Evolutionary conservation across 37 sponge, comb jelly and placozoan genomes (phyloP), one percentile per base, ranked within the genome.

Genomic region (Cladorhizidae sp.): DNA sequence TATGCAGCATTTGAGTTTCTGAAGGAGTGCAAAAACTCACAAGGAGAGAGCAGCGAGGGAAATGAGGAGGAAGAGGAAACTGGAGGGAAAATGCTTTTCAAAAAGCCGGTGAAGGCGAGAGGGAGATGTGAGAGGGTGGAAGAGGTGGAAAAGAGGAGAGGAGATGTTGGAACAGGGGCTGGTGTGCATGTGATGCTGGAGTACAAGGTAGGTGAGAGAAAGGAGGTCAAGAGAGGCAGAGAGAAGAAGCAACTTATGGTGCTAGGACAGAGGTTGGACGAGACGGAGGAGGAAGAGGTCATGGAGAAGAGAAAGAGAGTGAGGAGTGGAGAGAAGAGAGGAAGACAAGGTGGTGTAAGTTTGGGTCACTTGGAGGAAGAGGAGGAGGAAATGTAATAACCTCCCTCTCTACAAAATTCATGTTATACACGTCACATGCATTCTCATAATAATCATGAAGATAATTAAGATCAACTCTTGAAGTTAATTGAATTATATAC

Each of bases 1-100:
- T 40, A 40, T 42, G 85, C 70, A 57, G 89, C 89, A 3, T 72
- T 80, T 74, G 65, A 79, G 69, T 83, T 89, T 35, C 68, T 89
- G 51, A 59, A 70, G 14, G 77, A 88, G 38, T 26, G 77, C 18
- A 68, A 73, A 33, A 62, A 86, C 7, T 23, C 1, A 42, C 12
- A 15, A 39, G 14, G 45, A 71, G 14, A 26, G 3, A 41, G 71
- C 1, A 71, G 45, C 17, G 45, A 43, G 21, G 42, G 45, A 2
- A 14, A 43, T 43, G 49, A 11, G 22, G 41, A 29, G 32, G 57
- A 65, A 40, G 72, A 41, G 23, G 77, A 52, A 63, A 23, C 61
- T 43, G 77, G 52, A 50, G 70, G 22, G 31, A 41, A 32, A 36
- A 37, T 76, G 26, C 18, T 61, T 23, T 76, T 76, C 62, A 76